These are phyloP conservation scores for Alectura lathami DNA, from an alignment of 2,113 vertebrate genomes.

Conservation along the genomic window DNA sequence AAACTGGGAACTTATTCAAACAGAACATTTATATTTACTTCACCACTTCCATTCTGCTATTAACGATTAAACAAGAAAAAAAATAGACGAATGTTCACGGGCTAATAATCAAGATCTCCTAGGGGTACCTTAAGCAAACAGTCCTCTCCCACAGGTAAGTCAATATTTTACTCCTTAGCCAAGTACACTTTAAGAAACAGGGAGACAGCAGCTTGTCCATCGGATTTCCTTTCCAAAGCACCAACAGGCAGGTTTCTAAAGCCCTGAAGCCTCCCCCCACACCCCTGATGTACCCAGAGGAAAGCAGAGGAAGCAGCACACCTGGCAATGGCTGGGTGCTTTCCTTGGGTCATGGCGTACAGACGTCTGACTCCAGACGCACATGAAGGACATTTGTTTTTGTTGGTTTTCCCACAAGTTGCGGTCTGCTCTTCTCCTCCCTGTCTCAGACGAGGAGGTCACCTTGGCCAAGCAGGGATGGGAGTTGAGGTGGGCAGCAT, in stretches of 20 bases:
- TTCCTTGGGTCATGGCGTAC: accelerated
- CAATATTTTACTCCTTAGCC: neutral
- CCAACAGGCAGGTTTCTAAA: neutral
- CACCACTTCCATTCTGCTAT: neutral
- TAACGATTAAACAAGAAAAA: neutral
- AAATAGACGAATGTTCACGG: neutral
- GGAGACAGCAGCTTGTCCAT: neutral
- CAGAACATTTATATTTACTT: neutral
- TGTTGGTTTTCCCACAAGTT: neutral
- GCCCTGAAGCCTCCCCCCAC: neutral
- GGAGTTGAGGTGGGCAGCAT: too few relatives aligned
- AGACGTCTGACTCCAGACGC: neutral
- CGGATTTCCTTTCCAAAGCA: neutral
- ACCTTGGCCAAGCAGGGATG: neutral
- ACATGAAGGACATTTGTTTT: accelerated
- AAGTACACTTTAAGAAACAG: neutral
- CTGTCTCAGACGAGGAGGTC: neutral
- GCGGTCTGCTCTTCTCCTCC: accelerated
- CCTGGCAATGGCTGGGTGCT: accelerated
- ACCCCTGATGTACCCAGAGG: neutral
- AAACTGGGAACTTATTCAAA: neutral
- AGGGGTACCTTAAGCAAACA: neutral
- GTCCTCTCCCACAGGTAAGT: neutral
- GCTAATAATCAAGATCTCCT: neutral
- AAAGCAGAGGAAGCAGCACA: neutral